Evolutionary conservation across 2,888 invertebrate species (phyloP).

Genomic region (Pseudococcus viburni): DNA sequence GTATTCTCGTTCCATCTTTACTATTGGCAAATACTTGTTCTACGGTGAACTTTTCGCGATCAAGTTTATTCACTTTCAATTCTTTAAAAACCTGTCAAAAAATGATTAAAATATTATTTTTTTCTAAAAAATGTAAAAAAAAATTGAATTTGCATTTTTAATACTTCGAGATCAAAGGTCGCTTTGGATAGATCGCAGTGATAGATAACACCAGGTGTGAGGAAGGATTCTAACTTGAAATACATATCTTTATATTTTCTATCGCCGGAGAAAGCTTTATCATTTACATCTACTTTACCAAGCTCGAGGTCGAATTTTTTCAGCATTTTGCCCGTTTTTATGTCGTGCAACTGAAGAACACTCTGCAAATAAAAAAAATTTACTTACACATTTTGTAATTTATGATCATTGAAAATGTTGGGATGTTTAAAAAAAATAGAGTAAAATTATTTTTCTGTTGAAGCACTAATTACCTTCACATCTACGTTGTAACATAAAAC

Average conservation of each 20-base stretch:
- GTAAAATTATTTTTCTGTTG: not conserved
- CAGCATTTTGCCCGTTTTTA: conserved; percentile 80
- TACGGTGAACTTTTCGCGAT: conserved; percentile 83
- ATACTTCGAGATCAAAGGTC: conserved; percentile 77
- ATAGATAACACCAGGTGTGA: conserved; percentile 81
- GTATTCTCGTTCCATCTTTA: conserved; percentile 93
- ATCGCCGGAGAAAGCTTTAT: conserved; percentile 81
- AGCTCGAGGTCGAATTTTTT: conserved; percentile 86
- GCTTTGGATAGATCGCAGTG: conserved; percentile 79
- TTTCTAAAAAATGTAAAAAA: not conserved
- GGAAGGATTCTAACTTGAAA: conserved; percentile 93
- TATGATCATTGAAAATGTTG: not conserved
- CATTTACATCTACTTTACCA: conserved; percentile 82
- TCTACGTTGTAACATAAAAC: conserved; percentile 91
- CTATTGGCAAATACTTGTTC: conserved; percentile 92
- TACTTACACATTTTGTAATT: too few relatives aligned
- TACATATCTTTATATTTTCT: conserved; percentile 90
- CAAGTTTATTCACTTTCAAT: conserved; percentile 87
- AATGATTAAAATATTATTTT: not conserved
- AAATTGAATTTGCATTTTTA: conserved; percentile 62
- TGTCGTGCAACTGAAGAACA: conserved; percentile 71
- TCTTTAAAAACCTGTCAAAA: conserved; percentile 83
- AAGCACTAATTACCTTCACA: conserved; percentile 80
- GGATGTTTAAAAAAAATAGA: not conserved
- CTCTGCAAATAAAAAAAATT: conserved; percentile 73